Conservation (phyloP, 1,140 invertebrate genomes). For the Tetragnatha versicolor region DNA sequence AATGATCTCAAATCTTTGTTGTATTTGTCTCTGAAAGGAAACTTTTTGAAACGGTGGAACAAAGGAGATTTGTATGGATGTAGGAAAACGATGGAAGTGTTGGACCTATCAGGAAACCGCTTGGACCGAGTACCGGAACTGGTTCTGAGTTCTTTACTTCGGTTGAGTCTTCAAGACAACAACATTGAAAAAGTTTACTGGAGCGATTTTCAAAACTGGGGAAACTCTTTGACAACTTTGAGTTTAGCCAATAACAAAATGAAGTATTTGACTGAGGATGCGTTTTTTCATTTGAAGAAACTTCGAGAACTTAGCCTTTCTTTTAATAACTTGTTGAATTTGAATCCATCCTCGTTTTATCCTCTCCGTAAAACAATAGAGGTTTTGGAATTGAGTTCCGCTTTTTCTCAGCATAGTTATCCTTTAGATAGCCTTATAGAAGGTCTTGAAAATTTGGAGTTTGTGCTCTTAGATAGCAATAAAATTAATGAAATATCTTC, state of each 20-base stretch:
- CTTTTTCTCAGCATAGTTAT: background rate
- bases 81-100: slow-evolving; percentile 73
- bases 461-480: slow-evolving; percentile 88
- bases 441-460: slow-evolving; percentile 73
- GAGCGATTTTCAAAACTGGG: slow-evolving; percentile 81
- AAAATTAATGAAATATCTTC: slow-evolving; percentile 76
- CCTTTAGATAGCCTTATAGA: slow-evolving; percentile 58
- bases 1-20: slow-evolving; percentile 72
- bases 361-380: slow-evolving; percentile 71
- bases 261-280: slow-evolving; percentile 74
- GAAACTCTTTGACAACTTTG: slow-evolving; percentile 78
- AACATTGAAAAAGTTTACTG: slow-evolving; percentile 77
- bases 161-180: slow-evolving; percentile 86
- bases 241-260: slow-evolving; percentile 85
- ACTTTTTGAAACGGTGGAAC: slow-evolving; percentile 77
- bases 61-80: slow-evolving; percentile 81
- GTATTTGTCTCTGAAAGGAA: slow-evolving; percentile 83
- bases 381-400: slow-evolving; percentile 72
- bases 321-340: slow-evolving; percentile 83
- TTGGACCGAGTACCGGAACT: slow-evolving; percentile 75
- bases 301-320: slow-evolving; percentile 86
- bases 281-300: slow-evolving; percentile 74
- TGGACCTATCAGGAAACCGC: slow-evolving; percentile 82
- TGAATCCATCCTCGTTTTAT: slow-evolving; percentile 81
- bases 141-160: slow-evolving; percentile 73